phyloP scores from a whole-genome alignment of 2,888 invertebrate species.

The Eurois occulta region DNA sequence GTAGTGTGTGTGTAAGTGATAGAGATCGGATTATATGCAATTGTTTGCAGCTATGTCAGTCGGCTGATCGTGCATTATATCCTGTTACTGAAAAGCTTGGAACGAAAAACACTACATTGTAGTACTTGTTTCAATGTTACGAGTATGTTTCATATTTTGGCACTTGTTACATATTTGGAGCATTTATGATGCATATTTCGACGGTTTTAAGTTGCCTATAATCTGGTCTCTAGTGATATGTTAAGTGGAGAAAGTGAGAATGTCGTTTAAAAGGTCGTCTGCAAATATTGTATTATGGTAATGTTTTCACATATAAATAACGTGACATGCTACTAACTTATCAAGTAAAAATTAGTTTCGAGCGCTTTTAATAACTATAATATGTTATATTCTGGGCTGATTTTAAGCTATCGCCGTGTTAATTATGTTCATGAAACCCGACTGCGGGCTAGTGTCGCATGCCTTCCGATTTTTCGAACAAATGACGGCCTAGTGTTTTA shows the following conservation, averaged over 20 bases:
- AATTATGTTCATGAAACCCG: background rate
- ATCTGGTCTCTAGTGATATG: background rate
- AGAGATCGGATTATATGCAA: background rate
- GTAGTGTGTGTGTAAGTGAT: conserved; percentile 11
- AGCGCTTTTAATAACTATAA: background rate
- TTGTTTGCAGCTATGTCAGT: background rate
- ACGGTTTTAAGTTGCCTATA: background rate
- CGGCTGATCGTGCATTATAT: conserved; percentile 1
- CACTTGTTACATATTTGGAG: background rate
- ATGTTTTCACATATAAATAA: conserved; percentile 27
- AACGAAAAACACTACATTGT: too few species aligned
- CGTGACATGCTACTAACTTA: conserved; percentile 25
- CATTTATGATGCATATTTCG: background rate
- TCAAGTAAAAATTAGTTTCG: conserved; percentile 9
- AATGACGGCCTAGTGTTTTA: background rate
- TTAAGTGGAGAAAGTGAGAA: background rate
- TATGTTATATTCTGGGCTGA: background rate
- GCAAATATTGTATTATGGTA: background rate
- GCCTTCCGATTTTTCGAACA: background rate
- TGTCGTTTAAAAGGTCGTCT: background rate
- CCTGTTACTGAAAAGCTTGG: too few species aligned
- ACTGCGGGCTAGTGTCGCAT: background rate
- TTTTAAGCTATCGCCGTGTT: background rate
- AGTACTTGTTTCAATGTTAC: background rate
- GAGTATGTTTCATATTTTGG: background rate